These are phyloP conservation scores for Balearica regulorum DNA, from an alignment of 2,797 vertebrate genomes.

Conservation along the genomic window DNA sequence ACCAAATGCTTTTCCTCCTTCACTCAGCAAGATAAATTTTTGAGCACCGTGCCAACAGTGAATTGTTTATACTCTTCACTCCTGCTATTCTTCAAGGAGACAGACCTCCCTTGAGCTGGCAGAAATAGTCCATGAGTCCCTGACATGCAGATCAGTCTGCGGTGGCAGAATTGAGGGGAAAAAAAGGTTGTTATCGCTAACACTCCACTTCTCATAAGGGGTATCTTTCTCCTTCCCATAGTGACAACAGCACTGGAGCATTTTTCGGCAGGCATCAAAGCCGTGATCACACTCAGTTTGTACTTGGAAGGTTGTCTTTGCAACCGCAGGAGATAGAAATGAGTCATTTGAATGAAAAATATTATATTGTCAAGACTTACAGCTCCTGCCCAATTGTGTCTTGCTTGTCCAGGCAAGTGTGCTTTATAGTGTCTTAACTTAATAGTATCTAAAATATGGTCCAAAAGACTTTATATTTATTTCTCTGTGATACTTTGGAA, in stretches of 20 bases:
- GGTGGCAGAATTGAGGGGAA: not conserved
- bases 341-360: not conserved
- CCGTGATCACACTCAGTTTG: not conserved
- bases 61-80: not conserved
- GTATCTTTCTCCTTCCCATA: not conserved
- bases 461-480: not conserved
- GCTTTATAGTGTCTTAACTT: not conserved
- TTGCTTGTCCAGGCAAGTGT: not conserved
- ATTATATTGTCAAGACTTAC: not conserved
- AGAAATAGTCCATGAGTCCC: not conserved
- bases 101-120: not conserved
- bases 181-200: not conserved
- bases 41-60: not conserved
- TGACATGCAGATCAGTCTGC: not conserved
- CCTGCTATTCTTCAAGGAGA: not conserved
- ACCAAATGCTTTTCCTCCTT: not conserved
- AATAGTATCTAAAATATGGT: not conserved
- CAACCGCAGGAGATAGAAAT: not conserved
- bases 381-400: not conserved
- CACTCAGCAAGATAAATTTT: not conserved
- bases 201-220: accelerated
- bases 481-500: not conserved
- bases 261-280: not conserved
- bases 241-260: not conserved
- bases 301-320: not conserved